Evolutionary conservation across 2,888 invertebrate species (phyloP).

Genomic region (Acronicta psi): DNA sequence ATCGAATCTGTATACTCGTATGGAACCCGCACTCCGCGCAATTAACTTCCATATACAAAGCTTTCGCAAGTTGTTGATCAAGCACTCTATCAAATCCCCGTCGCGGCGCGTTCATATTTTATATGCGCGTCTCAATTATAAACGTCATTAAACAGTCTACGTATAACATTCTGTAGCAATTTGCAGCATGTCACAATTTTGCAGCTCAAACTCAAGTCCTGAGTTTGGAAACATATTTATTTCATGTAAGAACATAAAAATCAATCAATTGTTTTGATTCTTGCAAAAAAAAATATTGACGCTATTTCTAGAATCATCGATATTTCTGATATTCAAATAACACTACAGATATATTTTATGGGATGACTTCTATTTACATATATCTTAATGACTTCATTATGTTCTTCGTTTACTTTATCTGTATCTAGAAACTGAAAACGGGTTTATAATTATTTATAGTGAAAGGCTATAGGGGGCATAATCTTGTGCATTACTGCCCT

Average conservation of each 20-base stretch:
- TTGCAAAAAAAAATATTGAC: conserved; percentile 10
- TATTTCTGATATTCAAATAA: neutral
- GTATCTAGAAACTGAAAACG: no score
- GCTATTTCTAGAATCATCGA: neutral
- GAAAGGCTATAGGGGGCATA: conserved; percentile 40
- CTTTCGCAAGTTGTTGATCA: conserved; percentile 42
- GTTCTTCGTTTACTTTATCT: no score
- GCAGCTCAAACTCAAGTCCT: conserved; percentile 29
- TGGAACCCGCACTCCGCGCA: conserved; percentile 7
- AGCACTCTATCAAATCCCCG: conserved; percentile 39
- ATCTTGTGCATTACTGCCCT: conserved; percentile 25
- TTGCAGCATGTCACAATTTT: conserved; percentile 29
- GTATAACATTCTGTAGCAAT: conserved; percentile 20
- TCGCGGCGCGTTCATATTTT: conserved; percentile 30
- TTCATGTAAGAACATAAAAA: conserved; percentile 3
- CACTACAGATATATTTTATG: neutral
- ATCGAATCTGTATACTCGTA: conserved; percentile 13
- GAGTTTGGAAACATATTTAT: conserved; percentile 30
- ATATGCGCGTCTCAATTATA: conserved; percentile 39
- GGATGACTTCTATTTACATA: neutral
- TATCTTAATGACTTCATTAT: neutral
- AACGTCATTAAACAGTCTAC: conserved; percentile 20
- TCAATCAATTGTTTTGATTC: conserved; percentile 23
- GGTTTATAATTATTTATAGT: conserved; percentile 3
- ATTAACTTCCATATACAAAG: conserved; percentile 25